Evolutionary conservation across 2,888 invertebrate genomes (phyloP), one percentile per base, ranked within the genome.

Genomic region (Perizoma affinitatum): DNA sequence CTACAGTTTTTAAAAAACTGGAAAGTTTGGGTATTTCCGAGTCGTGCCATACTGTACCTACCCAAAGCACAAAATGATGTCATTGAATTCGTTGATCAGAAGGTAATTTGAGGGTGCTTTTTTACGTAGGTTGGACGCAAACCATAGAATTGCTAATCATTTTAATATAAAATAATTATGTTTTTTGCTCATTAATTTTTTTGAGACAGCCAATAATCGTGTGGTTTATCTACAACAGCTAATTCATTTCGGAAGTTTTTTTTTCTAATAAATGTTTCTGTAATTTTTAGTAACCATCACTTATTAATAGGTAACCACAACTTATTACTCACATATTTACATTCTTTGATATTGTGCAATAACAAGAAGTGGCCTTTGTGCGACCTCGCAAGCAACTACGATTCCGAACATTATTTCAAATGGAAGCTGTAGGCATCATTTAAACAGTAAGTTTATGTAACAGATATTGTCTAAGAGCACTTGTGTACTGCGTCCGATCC

Each of bases 401-500:
- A 54, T 51, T 61, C 48, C 41, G 34, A 54, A 61, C 45, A 41
- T 36, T 44, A 57, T 61, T 61, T 45, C 49, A 53, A 57, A 54
- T 53, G 53, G 45, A 53, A 54, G 49, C 53, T 57, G 47, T 49
- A 42, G 42, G 46, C 58, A 63, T 56, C 49, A 42, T 65, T 61
- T 54, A 44, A 53, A 54, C 46, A 47, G 44, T 8, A 38, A 7
- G 47, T 45, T 65, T 50, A 63, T 62, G 61, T 68, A 68, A 68
- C 59, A 60, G 60, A 63, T 57, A 61, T 64, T 68, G 22, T 22
- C 22, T 1, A 22, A 22, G 22, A 22, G 22, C 22, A 3, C 3
- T 22, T 22, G 22, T 22, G 22, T 22, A 22, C 22, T 22, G 22
- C 73, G 70, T 72, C 51, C 38, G 35, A 22, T n/a, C 36, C 10